Percentiles rank a stretch among this genome's conserved stretches.
Evolutionary conservation across 1,140 invertebrate species (phyloP).

Genomic region (Sweltsa coloradensis): DNA sequence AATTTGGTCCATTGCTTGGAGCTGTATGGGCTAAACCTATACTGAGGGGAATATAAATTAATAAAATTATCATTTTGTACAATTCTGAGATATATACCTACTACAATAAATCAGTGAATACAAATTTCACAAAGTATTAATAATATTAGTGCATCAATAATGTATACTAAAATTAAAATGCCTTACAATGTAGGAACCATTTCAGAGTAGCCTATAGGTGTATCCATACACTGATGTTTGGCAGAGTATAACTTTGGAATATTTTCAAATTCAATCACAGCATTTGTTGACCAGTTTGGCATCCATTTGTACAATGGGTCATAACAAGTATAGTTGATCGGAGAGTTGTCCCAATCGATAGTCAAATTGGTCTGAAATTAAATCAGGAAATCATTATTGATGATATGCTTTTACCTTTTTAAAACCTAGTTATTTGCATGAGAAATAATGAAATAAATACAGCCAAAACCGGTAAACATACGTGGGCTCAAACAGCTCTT

Average conservation of each 20-base stretch:
- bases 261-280: slow-evolving; percentile 40
- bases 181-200: slow-evolving; percentile 51
- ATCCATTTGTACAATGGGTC: slow-evolving; percentile 32
- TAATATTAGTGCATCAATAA: not conserved
- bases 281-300: slow-evolving; percentile 33
- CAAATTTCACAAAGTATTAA: not conserved
- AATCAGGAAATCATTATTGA: too few species aligned
- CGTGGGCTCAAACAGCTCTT: too few species aligned
- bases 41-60: not conserved
- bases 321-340: slow-evolving; percentile 51
- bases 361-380: slow-evolving; percentile 51
- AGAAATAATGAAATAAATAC: too few species aligned
- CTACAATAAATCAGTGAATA: not conserved
- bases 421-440: too few species aligned
- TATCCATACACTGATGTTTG: slow-evolving; percentile 54
- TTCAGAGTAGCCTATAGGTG: slow-evolving; percentile 48
- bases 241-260: slow-evolving; percentile 47
- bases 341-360: slow-evolving; percentile 57
- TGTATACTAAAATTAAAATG: slow-evolving; percentile 9
- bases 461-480: too few species aligned
- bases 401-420: too few species aligned
- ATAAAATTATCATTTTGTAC: not conserved
- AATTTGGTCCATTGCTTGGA: not conserved
- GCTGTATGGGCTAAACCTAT: not conserved
- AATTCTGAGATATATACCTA: not conserved